Percentiles rank a stretch among this genome's conserved stretches.
These are phyloP conservation scores for Thalassarche chlororhynchos DNA, from an alignment of 2,113 vertebrate genomes.

Conservation along the genomic window DNA sequence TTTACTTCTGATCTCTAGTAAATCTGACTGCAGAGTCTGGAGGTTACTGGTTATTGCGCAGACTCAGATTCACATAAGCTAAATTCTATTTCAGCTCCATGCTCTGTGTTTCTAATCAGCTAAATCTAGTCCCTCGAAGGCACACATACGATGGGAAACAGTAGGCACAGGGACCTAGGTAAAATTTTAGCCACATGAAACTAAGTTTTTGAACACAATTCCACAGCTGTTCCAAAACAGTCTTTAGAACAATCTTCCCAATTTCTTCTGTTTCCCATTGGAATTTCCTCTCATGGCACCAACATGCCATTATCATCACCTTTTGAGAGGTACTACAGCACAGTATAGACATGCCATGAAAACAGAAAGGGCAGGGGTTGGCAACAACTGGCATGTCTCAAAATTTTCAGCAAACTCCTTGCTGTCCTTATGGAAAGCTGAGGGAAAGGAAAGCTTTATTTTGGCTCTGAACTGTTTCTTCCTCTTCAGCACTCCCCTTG, in stretches of 20 bases:
- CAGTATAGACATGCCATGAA: neutral
- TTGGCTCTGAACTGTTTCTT: neutral
- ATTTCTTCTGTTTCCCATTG: neutral
- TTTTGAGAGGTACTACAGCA: neutral
- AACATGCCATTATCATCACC: neutral
- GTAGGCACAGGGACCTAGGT: neutral
- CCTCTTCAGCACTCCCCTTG: neutral
- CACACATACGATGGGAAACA: neutral
- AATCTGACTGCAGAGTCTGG: neutral
- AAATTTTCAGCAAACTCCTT: neutral
- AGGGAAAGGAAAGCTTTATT: neutral
- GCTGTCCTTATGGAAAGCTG: neutral
- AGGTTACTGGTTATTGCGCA: neutral
- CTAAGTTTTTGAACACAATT: neutral
- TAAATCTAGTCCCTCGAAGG: neutral
- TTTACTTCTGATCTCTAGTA: neutral
- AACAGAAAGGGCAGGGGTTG: neutral
- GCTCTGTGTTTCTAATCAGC: neutral
- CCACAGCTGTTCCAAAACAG: neutral
- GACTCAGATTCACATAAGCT: neutral
- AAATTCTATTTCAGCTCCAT: neutral
- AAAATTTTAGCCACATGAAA: neutral
- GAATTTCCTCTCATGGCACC: neutral
- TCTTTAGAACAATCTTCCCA: neutral
- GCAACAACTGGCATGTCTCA: neutral